Percentiles rank a stretch among this genome's conserved stretches.
Conservation (phyloP, 2,888 invertebrate genomes). For the Parascotia fuliginaria region DNA sequence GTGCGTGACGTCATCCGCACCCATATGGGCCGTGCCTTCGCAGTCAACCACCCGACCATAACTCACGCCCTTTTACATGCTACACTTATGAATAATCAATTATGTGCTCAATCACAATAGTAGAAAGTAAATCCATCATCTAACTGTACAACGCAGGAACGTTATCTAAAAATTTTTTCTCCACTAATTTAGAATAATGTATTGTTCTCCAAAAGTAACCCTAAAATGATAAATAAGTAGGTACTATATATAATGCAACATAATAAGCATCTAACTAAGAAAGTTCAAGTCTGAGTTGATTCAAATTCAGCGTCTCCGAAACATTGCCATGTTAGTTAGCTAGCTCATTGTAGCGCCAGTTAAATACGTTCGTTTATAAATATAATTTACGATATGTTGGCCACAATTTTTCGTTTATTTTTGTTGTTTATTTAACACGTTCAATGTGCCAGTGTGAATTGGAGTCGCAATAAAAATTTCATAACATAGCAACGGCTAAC, state of each 20-base stretch:
- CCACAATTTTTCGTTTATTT: slow-evolving; percentile 6
- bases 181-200: background rate
- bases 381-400: slow-evolving; percentile 9
- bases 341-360: slow-evolving; percentile 7
- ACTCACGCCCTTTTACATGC: slow-evolving; percentile 62
- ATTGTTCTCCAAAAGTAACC: background rate
- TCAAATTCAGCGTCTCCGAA: background rate
- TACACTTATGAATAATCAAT: slow-evolving; percentile 56
- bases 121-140: slow-evolving; percentile 18
- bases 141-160: background rate
- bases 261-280: too few relatives aligned
- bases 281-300: too few relatives aligned
- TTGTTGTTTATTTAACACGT: slow-evolving; percentile 23
- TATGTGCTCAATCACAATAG: slow-evolving; percentile 44
- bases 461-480: slow-evolving; percentile 47
- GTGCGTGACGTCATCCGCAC: slow-evolving; percentile 75
- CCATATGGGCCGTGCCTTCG: slow-evolving; percentile 78
- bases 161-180: background rate
- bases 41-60: slow-evolving; percentile 54
- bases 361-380: slow-evolving; percentile 3
- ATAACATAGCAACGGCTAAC: slow-evolving; percentile 55
- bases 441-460: slow-evolving; percentile 26
- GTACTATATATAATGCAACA: too few relatives aligned
- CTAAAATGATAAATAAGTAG: background rate
- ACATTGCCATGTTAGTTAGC: slow-evolving; percentile 7